Evolutionary conservation across 2,888 invertebrate species (phyloP).

Genomic region (Agapetus fuscipes): DNA sequence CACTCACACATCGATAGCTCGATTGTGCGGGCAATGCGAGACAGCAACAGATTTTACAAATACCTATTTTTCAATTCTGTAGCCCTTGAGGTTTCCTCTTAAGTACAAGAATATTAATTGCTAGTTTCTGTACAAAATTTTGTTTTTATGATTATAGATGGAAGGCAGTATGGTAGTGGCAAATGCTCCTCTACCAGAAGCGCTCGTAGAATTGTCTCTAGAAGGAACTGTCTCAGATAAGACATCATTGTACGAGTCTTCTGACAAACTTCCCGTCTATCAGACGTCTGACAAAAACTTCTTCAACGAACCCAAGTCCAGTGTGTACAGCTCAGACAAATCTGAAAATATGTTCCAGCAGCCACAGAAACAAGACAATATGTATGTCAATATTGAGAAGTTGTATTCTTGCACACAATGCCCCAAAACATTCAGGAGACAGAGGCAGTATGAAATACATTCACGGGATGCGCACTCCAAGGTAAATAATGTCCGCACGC

Average conservation of each 20-base stretch:
- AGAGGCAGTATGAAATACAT: constrained; percentile 54
- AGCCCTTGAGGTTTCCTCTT: too few species aligned
- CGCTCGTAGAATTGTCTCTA: constrained; percentile 40
- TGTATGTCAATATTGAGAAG: constrained; percentile 34
- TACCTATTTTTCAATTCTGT: too few species aligned
- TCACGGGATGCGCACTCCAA: constrained; percentile 47
- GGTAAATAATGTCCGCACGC: constrained; percentile 23
- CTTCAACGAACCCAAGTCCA: constrained; percentile 11
- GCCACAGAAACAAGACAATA: constrained; percentile 29
- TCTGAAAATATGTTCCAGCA: constrained; percentile 9
- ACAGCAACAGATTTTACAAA: too few species aligned
- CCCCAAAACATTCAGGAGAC: constrained; percentile 50
- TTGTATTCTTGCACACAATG: constrained; percentile 37
- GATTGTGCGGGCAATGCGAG: too few species aligned
- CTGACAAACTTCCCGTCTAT: constrained; percentile 30
- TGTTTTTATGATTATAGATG: constrained; percentile 13
- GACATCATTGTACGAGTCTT: constrained; percentile 34
- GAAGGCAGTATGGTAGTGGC: constrained; percentile 35
- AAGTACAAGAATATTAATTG: too few species aligned
- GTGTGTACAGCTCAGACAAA: constrained; percentile 13
- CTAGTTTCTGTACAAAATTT: neutral
- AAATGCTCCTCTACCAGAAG: constrained; percentile 37
- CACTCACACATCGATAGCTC: too few species aligned
- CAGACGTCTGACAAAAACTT: neutral
- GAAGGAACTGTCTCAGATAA: constrained; percentile 37